Evolutionary conservation across 2,113 vertebrate genomes (phyloP).

Genomic region (Podarcis muralis): DNA sequence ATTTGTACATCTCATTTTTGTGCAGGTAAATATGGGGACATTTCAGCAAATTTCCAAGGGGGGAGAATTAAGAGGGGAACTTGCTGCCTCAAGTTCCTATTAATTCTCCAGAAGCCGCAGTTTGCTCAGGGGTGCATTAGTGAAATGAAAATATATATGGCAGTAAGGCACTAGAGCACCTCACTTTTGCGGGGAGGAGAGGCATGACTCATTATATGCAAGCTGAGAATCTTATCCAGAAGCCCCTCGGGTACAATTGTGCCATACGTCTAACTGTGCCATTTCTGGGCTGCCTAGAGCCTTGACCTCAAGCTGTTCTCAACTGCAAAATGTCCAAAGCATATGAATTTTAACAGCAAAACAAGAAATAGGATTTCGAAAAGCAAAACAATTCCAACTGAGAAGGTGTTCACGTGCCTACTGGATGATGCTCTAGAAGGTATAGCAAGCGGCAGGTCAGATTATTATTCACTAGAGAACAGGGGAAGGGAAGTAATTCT

Average conservation of each 20-base stretch:
- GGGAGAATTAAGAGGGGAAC: too few relatives aligned
- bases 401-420: background rate
- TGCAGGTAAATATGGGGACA: too few relatives aligned
- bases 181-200: background rate
- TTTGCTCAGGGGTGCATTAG: too few relatives aligned
- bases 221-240: background rate
- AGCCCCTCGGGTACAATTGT: background rate
- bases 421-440: background rate
- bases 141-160: background rate
- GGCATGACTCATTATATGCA: background rate
- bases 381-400: background rate
- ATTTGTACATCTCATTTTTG: too few relatives aligned
- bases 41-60: too few relatives aligned
- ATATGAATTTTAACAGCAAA: background rate
- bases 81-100: too few relatives aligned
- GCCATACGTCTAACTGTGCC: background rate
- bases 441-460: background rate
- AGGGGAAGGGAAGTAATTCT: background rate
- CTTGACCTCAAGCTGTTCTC: background rate
- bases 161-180: rapidly evolving
- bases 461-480: background rate
- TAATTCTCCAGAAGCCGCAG: too few relatives aligned
- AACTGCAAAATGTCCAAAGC: background rate
- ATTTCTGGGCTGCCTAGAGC: background rate
- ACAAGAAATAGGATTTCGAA: background rate